These are phyloP conservation scores for Palloptera scutellata DNA, from an alignment of 2,888 invertebrate genomes.

Conservation along the genomic window DNA sequence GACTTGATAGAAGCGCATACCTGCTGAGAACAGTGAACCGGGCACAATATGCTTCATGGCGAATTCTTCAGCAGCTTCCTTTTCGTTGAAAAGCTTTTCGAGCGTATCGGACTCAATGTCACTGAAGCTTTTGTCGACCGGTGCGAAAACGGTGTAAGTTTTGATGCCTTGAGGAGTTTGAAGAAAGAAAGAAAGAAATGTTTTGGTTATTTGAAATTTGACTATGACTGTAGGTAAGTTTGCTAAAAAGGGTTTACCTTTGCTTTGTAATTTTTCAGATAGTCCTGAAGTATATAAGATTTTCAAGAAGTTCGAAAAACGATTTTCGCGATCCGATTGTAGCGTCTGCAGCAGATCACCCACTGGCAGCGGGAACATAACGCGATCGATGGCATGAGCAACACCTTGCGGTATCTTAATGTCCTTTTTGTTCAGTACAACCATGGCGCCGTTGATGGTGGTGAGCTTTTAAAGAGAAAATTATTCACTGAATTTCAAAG, in stretches of 20 bases:
- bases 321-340: constrained; percentile 81
- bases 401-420: constrained; percentile 86
- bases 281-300: constrained; percentile 81
- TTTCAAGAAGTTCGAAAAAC: constrained; percentile 81
- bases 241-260: constrained; percentile 49
- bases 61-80: constrained; percentile 74
- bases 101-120: constrained; percentile 71
- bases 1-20: constrained; percentile 87
- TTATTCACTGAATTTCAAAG: too few species aligned
- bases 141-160: constrained; percentile 86
- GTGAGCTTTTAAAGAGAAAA: constrained; percentile 68
- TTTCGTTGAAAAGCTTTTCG: constrained; percentile 70
- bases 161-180: constrained; percentile 79
- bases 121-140: constrained; percentile 83
- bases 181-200: not conserved
- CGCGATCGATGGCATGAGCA: constrained; percentile 84
- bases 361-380: constrained; percentile 89
- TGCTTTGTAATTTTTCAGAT: constrained; percentile 70
- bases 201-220: not conserved
- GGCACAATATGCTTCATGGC: constrained; percentile 80
- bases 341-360: constrained; percentile 86
- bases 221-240: not conserved
- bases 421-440: constrained; percentile 82
- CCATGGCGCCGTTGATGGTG: constrained; percentile 85
- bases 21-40: constrained; percentile 83